These are phyloP conservation scores for Cosmorhoe ocellata DNA, from an alignment of 2,888 invertebrate genomes.

Conservation along the genomic window DNA sequence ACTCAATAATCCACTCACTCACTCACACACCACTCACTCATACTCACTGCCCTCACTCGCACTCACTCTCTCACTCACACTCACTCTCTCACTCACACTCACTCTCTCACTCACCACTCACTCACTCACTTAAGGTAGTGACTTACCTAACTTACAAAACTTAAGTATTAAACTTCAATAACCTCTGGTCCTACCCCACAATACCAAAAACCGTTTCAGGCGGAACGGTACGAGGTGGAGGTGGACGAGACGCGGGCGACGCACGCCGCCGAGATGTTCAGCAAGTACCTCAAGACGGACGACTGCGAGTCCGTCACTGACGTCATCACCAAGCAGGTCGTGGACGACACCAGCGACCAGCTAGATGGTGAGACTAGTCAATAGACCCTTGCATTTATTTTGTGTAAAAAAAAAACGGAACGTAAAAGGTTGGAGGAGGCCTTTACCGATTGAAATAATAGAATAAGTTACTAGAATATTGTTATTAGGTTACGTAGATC, in stretches of 20 bases:
- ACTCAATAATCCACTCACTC: too few relatives aligned
- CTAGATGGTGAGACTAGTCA: constrained; percentile 67
- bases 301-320: constrained; percentile 73
- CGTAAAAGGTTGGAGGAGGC: too few relatives aligned
- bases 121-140: too few relatives aligned
- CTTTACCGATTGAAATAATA: too few relatives aligned
- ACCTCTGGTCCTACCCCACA: constrained; percentile 21
- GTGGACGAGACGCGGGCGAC: constrained; percentile 93
- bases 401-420: neutral
- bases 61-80: too few relatives aligned
- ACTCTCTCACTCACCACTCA: too few relatives aligned
- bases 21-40: too few relatives aligned
- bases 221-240: constrained; percentile 95
- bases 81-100: too few relatives aligned
- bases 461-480: too few relatives aligned
- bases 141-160: neutral
- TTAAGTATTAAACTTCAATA: neutral
- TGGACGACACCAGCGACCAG: constrained; percentile 60
- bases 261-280: constrained; percentile 86
- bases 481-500: too few relatives aligned
- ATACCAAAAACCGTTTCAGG: constrained; percentile 56
- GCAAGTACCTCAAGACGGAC: constrained; percentile 77
- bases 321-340: constrained; percentile 58
- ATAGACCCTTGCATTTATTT: neutral
- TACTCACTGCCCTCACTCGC: too few relatives aligned